These are phyloP conservation scores for Cosmopolites sordidus DNA, from an alignment of 2,888 invertebrate species.

Conservation along the genomic window DNA sequence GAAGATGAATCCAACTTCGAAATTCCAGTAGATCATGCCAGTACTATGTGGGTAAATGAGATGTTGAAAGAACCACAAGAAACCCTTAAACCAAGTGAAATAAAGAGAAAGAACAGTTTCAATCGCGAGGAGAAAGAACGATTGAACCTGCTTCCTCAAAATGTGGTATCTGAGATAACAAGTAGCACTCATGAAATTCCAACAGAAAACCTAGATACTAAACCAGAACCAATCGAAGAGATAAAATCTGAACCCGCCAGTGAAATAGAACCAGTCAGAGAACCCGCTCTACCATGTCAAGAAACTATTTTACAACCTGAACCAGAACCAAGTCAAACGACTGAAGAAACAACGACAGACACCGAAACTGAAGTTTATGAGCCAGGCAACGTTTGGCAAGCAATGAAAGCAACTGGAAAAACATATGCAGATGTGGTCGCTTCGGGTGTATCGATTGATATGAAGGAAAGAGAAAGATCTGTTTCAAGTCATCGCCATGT, in stretches of 20 bases:
- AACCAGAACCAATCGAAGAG: background rate
- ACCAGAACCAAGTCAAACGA: background rate
- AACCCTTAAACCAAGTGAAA: slow-evolving; percentile 16
- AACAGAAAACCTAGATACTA: background rate
- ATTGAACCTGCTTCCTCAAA: slow-evolving; percentile 35
- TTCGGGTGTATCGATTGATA: slow-evolving; percentile 40
- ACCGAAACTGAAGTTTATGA: slow-evolving; percentile 2
- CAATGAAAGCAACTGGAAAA: slow-evolving; percentile 54
- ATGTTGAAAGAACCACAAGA: slow-evolving; percentile 37
- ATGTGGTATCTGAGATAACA: slow-evolving; percentile 34
- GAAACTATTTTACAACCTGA: background rate
- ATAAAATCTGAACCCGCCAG: background rate
- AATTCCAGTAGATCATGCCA: slow-evolving; percentile 40
- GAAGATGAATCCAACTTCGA: slow-evolving; percentile 35
- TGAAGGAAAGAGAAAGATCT: slow-evolving; percentile 23
- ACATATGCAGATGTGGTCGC: slow-evolving; percentile 69
- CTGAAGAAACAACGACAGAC: background rate
- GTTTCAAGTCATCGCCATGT: slow-evolving; percentile 25
- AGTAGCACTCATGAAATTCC: slow-evolving; percentile 26
- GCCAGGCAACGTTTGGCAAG: slow-evolving; percentile 52
- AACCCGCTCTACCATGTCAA: too few relatives aligned
- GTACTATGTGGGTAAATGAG: slow-evolving; percentile 42
- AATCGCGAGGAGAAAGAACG: slow-evolving; percentile 29
- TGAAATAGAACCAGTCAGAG: background rate
- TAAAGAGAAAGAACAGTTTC: slow-evolving; percentile 12